Conservation (phyloP, 2,797 vertebrate genomes). For the Perodicticus potto region DNA sequence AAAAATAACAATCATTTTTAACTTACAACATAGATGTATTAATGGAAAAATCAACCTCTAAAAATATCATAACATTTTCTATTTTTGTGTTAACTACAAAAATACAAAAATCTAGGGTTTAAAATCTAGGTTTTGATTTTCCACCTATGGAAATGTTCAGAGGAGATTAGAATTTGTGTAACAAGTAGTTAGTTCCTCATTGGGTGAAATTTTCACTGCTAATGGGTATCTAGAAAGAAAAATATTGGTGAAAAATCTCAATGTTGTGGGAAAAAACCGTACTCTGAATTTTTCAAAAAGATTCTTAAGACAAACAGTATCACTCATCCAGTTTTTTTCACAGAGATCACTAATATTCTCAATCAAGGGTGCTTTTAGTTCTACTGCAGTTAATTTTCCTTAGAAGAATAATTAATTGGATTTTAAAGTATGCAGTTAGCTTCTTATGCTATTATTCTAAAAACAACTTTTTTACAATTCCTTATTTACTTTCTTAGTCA, state of each 20-base stretch:
- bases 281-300: background rate
- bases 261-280: background rate
- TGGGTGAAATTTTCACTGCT: background rate
- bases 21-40: background rate
- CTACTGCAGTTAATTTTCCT: background rate
- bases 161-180: background rate
- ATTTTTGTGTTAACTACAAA: background rate
- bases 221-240: background rate
- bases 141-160: background rate
- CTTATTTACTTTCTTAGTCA: conserved; percentile 46
- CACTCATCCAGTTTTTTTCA: no score
- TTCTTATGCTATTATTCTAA: conserved; percentile 26
- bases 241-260: background rate
- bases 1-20: background rate
- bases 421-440: background rate
- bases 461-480: conserved; percentile 51
- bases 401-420: background rate
- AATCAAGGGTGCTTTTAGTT: background rate
- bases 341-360: background rate
- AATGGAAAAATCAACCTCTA: background rate
- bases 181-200: background rate
- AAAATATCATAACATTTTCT: background rate
- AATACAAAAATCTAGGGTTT: background rate
- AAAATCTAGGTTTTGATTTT: background rate
- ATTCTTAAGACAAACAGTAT: no score